phyloP scores from a whole-genome alignment of 2,888 invertebrate genomes.

The Eretmocerus hayati region DNA sequence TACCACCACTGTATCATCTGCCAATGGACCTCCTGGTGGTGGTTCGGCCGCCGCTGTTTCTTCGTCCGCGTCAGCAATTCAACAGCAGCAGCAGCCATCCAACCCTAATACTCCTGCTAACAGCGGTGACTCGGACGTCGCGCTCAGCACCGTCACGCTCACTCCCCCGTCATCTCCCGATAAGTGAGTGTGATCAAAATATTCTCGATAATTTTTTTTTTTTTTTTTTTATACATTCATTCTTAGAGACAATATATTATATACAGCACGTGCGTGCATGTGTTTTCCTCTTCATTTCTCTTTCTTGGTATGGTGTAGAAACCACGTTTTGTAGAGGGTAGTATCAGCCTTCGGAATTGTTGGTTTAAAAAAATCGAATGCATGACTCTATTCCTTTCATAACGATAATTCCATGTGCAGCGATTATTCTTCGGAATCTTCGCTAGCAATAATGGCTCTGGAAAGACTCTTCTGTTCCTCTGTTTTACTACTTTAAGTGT shows the following conservation, averaged over 20 bases:
- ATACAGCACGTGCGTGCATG: conserved; percentile 18
- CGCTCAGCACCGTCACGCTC: conserved; percentile 48
- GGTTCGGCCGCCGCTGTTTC: conserved; percentile 16
- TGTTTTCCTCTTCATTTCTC: conserved; percentile 12
- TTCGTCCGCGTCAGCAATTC: conserved; percentile 18
- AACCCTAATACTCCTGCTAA: conserved; percentile 23
- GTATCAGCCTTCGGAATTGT: conserved; percentile 6
- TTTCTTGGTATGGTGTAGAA: conserved; percentile 7
- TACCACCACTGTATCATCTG: conserved; percentile 22
- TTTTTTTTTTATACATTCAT: conserved; percentile 18
- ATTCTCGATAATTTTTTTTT: conserved; percentile 20
- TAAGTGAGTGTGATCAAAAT: conserved; percentile 50
- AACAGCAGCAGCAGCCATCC: conserved; percentile 19
- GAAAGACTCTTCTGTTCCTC: neutral
- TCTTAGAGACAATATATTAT: conserved; percentile 15
- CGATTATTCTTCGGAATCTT: too few relatives aligned
- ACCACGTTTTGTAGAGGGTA: conserved; percentile 4
- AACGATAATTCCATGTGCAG: too few relatives aligned
- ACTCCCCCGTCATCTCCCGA: conserved; percentile 59
- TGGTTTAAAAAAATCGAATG: neutral
- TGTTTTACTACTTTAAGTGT: neutral
- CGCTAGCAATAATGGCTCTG: too few relatives aligned
- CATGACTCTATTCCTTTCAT: neutral
- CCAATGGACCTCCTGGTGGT: conserved; percentile 16
- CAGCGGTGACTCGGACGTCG: conserved; percentile 42